These are phyloP conservation scores for Brachionus paranguensis DNA, from an alignment of 1,140 invertebrate species.

Conservation along the genomic window DNA sequence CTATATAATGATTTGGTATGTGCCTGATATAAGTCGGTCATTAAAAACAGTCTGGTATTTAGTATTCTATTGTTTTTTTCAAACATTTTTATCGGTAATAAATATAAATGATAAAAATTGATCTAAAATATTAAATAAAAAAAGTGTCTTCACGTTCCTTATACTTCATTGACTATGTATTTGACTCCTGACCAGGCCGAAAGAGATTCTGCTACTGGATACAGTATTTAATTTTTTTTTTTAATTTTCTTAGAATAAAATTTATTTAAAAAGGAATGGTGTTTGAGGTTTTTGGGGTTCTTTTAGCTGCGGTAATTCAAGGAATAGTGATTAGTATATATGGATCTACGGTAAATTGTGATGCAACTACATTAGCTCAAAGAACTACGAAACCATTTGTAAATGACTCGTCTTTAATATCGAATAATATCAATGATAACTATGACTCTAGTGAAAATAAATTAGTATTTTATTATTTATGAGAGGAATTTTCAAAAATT, in stretches of 20 bases:
- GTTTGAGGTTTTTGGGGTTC: slow-evolving; percentile 48
- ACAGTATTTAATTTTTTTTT: slow-evolving; percentile 43
- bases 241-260: background rate
- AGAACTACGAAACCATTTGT: background rate
- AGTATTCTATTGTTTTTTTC: slow-evolving; percentile 47
- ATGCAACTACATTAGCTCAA: background rate
- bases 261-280: slow-evolving; percentile 46
- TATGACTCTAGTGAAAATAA: background rate
- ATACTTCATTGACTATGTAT: slow-evolving; percentile 51
- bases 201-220: slow-evolving; percentile 49
- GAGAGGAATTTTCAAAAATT: background rate
- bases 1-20: slow-evolving; percentile 50
- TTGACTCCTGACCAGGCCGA: slow-evolving; percentile 47
- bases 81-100: slow-evolving; percentile 47
- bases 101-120: background rate
- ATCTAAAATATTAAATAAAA: background rate
- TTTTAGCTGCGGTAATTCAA: slow-evolving; percentile 47
- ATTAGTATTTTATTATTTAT: background rate
- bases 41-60: slow-evolving; percentile 48
- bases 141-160: slow-evolving; percentile 51
- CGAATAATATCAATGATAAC: background rate
- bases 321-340: slow-evolving; percentile 45
- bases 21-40: slow-evolving; percentile 45
- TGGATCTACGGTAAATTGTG: background rate
- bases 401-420: background rate